These are phyloP conservation scores for Coptodon rendalli DNA, from an alignment of 2,113 vertebrate species.

Conservation along the genomic window DNA sequence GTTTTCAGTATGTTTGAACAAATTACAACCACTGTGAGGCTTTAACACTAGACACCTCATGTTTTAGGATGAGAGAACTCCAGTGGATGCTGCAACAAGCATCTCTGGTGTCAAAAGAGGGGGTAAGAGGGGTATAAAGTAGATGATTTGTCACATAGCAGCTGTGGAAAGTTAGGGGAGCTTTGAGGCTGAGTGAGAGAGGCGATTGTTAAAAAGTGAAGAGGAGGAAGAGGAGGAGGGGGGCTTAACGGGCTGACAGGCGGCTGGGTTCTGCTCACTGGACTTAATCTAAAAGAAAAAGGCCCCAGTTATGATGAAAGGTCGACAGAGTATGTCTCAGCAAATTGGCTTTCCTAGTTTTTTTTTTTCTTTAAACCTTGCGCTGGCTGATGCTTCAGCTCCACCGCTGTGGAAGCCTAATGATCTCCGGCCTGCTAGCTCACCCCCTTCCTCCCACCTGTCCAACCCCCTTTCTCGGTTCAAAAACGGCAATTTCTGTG, in stretches of 20 bases:
- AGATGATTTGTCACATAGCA: constrained; percentile 81
- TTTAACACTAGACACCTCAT: neutral
- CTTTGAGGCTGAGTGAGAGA: constrained; percentile 72
- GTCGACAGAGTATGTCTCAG: constrained; percentile 54
- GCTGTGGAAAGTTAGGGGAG: constrained; percentile 72
- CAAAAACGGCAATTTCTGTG: neutral
- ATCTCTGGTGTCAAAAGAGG: constrained; percentile 72
- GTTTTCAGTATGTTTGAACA: neutral
- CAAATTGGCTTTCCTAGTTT: constrained; percentile 50
- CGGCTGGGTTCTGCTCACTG: constrained; percentile 48
- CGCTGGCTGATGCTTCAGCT: constrained; percentile 23
- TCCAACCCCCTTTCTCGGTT: neutral
- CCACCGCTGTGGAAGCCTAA: constrained; percentile 32
- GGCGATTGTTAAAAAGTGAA: constrained; percentile 56
- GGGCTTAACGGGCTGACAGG: constrained; percentile 49
- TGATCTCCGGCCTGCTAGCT: constrained; percentile 41
- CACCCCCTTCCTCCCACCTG: constrained; percentile 26
- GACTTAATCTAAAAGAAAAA: constrained; percentile 61
- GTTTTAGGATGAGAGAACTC: neutral
- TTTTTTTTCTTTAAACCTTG: neutral
- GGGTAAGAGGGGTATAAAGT: constrained; percentile 52
- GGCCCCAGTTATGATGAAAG: constrained; percentile 51
- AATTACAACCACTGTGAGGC: neutral
- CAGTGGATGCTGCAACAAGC: constrained; percentile 67
- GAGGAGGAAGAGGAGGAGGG: neutral